Evolutionary conservation across 2,888 invertebrate species (phyloP).

Genomic region (Miltochrista miniata): DNA sequence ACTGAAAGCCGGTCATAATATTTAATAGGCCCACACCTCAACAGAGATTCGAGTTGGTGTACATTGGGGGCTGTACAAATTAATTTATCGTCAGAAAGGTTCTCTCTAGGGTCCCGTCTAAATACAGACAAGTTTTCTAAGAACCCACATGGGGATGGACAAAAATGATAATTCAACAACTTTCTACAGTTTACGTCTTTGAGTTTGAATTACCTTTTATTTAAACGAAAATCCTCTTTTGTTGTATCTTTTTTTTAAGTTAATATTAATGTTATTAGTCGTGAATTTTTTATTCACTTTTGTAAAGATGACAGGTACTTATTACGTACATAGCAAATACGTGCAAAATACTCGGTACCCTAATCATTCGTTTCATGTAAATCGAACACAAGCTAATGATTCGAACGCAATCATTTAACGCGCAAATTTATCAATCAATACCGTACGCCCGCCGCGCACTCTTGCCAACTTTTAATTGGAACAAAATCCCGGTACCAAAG

Average conservation of each 20-base stretch:
- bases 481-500: conserved; percentile 76
- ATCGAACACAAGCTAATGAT: conserved; percentile 2
- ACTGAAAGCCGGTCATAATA: conserved; percentile 7
- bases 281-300: conserved; percentile 4
- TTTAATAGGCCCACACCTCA: conserved; percentile 20
- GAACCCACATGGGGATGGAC: conserved; percentile 8
- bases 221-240: conserved; percentile 6
- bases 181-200: conserved; percentile 24
- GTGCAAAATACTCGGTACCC: too few species aligned
- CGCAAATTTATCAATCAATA: conserved; percentile 59
- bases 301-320: too few species aligned
- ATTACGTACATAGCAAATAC: too few species aligned
- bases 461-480: conserved; percentile 80
- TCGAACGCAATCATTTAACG: conserved; percentile 11
- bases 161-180: conserved; percentile 34
- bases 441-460: conserved; percentile 45
- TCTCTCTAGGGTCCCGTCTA: conserved; percentile 41
- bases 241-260: conserved; percentile 14
- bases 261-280: neutral
- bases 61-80: conserved; percentile 49
- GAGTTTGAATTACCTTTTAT: conserved; percentile 19
- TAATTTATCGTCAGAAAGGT: conserved; percentile 64
- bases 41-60: conserved; percentile 26
- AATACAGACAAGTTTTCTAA: conserved; percentile 27
- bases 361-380: neutral